Base-by-base conservation (phyloP, 2,888 invertebrate genomes). In the Ditula angustiorana region DNA sequence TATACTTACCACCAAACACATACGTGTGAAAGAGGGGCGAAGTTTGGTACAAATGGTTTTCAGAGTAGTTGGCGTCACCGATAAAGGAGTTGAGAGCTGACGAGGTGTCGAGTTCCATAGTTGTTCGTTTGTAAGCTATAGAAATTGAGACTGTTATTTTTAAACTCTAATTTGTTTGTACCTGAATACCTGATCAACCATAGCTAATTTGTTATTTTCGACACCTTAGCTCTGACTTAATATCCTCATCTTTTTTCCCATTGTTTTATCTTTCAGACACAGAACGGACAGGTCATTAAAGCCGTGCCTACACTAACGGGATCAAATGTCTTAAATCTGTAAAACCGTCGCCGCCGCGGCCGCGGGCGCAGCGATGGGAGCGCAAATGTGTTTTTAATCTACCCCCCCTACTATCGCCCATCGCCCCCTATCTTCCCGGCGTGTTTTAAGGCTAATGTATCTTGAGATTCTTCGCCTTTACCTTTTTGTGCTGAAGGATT, bases 331-430 rank as follows among this genome's bases (percentile, higher is more conserved):
- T 49, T 26, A 16, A 41, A 37, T 23, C 53, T 37, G 10, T 16
- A 4, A 4, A n/a, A 50, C 10, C 26, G 13, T 37, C 13, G 3
- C 5, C 28, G 16, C 11, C 16, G 4, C 24, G 53, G 13, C 33
- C 26, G 46, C 33, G 30, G 23, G 44, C 49, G 41, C 52, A 4
- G 23, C 52, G 52, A 61, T 52, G 28, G 57, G 44, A 21, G 60
- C 61, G 44, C 61, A 61, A 61, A 61, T 61, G 61, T 61, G 61
- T 61, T 61, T 61, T 61, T 61, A 61, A 61, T 61, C 61, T 61
- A 30, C 52, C 61, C 23, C 53, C 30, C 19, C 37, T 16, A 37
- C 41, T 41, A 50, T 60, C 60, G 13, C 49, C 47, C 24, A 33
- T 50, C 30, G 28, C 46, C 30, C 33, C 21, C 60, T 52, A 44